Evolutionary conservation across 2,888 invertebrate species (phyloP), one percentile per base, ranked within the genome.

Genomic region (Eremobia ochroleuca): DNA sequence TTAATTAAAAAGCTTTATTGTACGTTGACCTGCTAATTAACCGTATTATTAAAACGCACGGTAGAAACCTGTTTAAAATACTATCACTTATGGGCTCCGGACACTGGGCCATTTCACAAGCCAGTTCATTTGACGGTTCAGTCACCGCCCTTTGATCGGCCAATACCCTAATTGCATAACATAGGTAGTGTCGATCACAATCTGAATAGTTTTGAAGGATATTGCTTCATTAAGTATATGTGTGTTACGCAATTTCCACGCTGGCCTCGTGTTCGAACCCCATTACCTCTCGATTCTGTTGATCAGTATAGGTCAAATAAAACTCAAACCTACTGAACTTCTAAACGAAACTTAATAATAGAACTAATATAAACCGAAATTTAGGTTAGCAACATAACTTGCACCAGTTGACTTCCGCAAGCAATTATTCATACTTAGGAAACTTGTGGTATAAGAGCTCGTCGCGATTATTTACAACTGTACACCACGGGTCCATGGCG

Each of bases 1-100:
- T 68, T 55, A 40, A 46, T 70, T 40, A 31, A 61, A 76, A 65
- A 46, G 55, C 62, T 82, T 82, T 52, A 43, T 61, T 72, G 11
- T 34, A 52, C 4, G 1, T 49, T 76, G 31, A 66, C 13, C 4
- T 58, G 58, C 18, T 21, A 73, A 73, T 46, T 49, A 61, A 31
- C n/a, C 5, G 25, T 28, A 13, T 13, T 15, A 34, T 52, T 6
- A 25, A 15, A 37, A 18, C 4, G 4, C 25, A 46, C 31, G 15
- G 25, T 46, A 52, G 52, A 11, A 52, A 58, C 25, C 4, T 34
- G 4, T 59, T 76, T 52, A 9, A 43, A 34, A 43, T 76, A 76
- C 31, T 52, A 34, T 28, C 1, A 18, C 9, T 15, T 31, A 21
- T 8, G 15, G 25, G 6, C 21, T 62, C 13, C 8, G 13, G 18